Evolutionary conservation across 2,113 vertebrate species (phyloP).

Genomic region (Actinemys pallida): DNA sequence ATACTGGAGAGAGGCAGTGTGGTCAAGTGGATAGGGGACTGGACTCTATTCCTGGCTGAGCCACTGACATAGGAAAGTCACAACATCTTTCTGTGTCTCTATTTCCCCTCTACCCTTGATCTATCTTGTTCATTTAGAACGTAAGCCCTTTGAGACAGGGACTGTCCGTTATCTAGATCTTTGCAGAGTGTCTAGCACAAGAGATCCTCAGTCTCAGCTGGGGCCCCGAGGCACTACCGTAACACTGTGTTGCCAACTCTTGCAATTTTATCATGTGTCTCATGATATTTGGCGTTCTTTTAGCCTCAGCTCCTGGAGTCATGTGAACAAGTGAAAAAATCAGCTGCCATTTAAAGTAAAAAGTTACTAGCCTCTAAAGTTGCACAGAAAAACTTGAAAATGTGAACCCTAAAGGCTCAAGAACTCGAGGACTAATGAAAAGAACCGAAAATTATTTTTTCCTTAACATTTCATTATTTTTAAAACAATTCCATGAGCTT

Average conservation of each 20-base stretch:
- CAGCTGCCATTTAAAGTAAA: not conserved
- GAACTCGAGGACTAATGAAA: not conserved
- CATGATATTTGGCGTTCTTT: not conserved
- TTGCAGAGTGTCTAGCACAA: not conserved
- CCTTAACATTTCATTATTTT: not conserved
- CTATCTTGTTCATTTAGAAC: not conserved
- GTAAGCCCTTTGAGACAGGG: not conserved
- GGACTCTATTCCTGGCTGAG: not conserved
- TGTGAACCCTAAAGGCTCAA: not conserved
- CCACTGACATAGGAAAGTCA: not conserved
- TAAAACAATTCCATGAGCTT: not conserved
- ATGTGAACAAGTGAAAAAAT: not conserved
- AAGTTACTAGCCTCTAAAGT: not conserved
- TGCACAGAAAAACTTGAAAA: not conserved
- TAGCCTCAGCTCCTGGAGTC: not conserved
- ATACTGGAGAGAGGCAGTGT: not conserved
- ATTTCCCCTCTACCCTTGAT: not conserved
- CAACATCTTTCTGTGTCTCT: not conserved
- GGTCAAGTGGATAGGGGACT: not conserved
- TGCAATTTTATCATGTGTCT: not conserved
- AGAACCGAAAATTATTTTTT: not conserved
- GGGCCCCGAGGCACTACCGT: not conserved
- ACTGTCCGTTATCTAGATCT: not conserved
- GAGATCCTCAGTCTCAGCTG: not conserved
- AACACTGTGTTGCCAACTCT: not conserved